Conservation (phyloP, 2,797 vertebrate genomes). For the Iguana delicatissima region DNA sequence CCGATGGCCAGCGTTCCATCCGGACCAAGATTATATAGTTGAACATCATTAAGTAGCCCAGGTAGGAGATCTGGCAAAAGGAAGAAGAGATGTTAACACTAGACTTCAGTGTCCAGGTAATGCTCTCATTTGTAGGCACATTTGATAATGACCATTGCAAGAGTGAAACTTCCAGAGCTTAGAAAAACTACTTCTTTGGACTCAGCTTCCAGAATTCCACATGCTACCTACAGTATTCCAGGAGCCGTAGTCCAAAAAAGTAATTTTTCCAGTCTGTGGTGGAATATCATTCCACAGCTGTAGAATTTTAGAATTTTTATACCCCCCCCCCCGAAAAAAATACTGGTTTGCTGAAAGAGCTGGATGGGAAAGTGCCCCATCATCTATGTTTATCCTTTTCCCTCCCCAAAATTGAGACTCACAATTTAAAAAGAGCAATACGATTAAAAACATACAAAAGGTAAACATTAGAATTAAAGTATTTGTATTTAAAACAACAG, state of each 20-base stretch:
- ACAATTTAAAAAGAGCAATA: too few relatives aligned
- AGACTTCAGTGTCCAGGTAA: neutral
- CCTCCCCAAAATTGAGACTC: too few relatives aligned
- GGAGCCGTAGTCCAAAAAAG: neutral
- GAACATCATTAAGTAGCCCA: constrained; percentile 96
- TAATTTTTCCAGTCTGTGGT: too few relatives aligned
- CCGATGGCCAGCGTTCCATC: constrained; percentile 94
- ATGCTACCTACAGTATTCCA: neutral
- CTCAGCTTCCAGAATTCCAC: neutral
- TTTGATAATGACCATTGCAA: neutral
- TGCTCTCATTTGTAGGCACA: neutral
- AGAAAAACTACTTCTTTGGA: neutral
- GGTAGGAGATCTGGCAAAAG: constrained; percentile 89
- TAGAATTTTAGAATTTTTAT: too few relatives aligned
- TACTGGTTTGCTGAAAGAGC: neutral
- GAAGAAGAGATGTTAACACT: neutral
- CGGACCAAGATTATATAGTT: constrained; percentile 98
- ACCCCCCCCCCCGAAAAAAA: neutral
- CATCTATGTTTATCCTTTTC: too few relatives aligned
- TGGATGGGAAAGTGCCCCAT: neutral
- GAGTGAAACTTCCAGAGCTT: too few relatives aligned
- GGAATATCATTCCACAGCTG: neutral
- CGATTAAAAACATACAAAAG: too few relatives aligned
- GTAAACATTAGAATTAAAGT: too few relatives aligned
- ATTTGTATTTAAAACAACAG: too few relatives aligned